Conservation (phyloP, 2,797 vertebrate genomes). For the Gouania willdenowi region DNA sequence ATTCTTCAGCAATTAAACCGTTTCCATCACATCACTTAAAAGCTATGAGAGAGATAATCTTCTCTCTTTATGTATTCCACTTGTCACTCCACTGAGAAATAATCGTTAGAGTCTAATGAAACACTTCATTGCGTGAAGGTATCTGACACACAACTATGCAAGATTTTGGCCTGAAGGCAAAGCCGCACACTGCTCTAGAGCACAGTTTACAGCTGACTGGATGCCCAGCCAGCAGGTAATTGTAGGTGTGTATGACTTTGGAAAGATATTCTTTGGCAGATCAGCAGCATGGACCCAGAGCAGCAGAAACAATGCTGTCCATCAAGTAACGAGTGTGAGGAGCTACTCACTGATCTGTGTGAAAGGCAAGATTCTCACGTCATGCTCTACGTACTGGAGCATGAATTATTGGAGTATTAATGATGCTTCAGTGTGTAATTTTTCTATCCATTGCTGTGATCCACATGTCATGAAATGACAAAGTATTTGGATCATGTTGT, state of each 20-base stretch:
- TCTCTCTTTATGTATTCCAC: conserved; percentile 57
- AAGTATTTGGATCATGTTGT: neutral
- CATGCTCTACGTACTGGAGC: conserved; percentile 7
- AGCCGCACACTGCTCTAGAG: conserved; percentile 44
- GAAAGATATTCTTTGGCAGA: conserved; percentile 50
- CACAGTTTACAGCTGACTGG: conserved; percentile 69
- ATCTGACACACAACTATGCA: conserved; percentile 81
- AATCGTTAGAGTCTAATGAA: conserved; percentile 77
- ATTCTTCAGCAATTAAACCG: conserved; percentile 28
- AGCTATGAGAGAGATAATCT: conserved; percentile 55
- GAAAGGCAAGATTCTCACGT: conserved; percentile 22
- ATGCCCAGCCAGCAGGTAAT: conserved; percentile 51
- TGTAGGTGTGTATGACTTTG: conserved; percentile 61
- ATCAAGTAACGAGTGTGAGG: conserved; percentile 50
- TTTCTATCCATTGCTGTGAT: no score
- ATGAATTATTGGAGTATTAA: neutral
- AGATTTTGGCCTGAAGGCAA: conserved; percentile 47
- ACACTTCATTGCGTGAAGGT: conserved; percentile 54
- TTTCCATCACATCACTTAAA: conserved; percentile 58
- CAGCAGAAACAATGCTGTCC: conserved; percentile 67
- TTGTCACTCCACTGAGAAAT: conserved; percentile 67
- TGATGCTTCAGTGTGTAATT: conserved; percentile 4
- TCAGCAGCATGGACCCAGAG: conserved; percentile 62
- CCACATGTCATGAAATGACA: neutral
- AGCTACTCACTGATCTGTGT: conserved; percentile 41